Percentiles rank a stretch among this genome's conserved stretches.
phyloP scores from a whole-genome alignment of 1,140 invertebrate species.

The Globodera rostochiensis region DNA sequence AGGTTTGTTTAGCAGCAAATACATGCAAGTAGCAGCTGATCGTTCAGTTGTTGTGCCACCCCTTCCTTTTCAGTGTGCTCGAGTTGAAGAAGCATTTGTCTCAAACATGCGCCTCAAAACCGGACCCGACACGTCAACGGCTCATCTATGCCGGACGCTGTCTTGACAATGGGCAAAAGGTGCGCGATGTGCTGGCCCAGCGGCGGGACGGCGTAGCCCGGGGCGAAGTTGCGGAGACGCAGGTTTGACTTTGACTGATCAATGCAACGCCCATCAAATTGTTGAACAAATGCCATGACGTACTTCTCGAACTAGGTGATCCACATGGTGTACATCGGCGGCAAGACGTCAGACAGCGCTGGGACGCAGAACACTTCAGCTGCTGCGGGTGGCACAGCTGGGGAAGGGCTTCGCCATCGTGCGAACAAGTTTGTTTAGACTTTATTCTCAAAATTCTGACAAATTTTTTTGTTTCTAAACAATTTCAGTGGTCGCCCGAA shows the following conservation, averaged over 20 bases:
- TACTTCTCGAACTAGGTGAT: conserved; percentile 19
- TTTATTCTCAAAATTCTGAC: neutral
- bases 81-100: conserved; percentile 40
- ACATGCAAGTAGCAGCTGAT: neutral
- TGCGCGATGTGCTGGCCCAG: conserved; percentile 23
- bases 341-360: conserved; percentile 1
- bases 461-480: conserved; percentile 13
- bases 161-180: conserved; percentile 34
- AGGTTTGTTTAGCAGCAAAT: conserved; percentile 3
- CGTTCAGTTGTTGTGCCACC: too few relatives aligned
- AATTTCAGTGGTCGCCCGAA: neutral
- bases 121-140: conserved; percentile 34
- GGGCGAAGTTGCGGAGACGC: conserved; percentile 21
- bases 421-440: neutral
- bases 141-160: conserved; percentile 44
- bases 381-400: neutral
- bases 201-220: conserved; percentile 29
- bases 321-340: conserved; percentile 31
- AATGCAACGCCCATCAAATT: too few relatives aligned
- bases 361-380: neutral
- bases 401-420: neutral
- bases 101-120: conserved; percentile 28
- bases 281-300: too few relatives aligned
- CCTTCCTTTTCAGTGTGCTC: conserved; percentile 18
- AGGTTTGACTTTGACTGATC: neutral